These are phyloP conservation scores for Echiichthys vipera DNA, from an alignment of 2,797 vertebrate species.

Conservation along the genomic window DNA sequence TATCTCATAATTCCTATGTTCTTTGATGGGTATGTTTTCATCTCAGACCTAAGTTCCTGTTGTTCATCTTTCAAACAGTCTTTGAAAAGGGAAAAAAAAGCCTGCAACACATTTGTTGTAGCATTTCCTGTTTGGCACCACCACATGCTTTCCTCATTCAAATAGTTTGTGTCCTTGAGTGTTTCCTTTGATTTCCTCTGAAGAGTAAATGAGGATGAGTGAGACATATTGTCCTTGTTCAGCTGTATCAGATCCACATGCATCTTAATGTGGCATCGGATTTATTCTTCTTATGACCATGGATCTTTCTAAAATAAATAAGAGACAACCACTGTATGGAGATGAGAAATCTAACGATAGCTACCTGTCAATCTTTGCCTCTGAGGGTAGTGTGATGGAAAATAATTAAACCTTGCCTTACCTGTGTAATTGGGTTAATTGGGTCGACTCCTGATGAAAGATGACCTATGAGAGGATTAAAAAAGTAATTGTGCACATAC, in stretches of 20 bases:
- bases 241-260: background rate
- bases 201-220: constrained; percentile 14
- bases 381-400: background rate
- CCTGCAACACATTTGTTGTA: constrained; percentile 37
- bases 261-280: background rate
- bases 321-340: background rate
- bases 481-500: background rate
- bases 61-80: constrained; percentile 15
- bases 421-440: constrained; percentile 19
- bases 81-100: constrained; percentile 23
- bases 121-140: constrained; percentile 55
- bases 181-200: constrained; percentile 38
- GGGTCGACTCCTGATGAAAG: background rate
- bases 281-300: background rate
- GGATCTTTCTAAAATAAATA: constrained; percentile 3
- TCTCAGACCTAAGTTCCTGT: constrained; percentile 16
- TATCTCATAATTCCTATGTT: constrained; percentile 17
- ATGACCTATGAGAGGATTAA: constrained; percentile 1
- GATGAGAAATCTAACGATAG: background rate
- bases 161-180: constrained; percentile 40
- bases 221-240: background rate
- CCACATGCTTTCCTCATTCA: constrained; percentile 27
- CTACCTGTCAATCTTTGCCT: background rate
- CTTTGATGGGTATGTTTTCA: constrained; percentile 36
- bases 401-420: constrained; percentile 3